These are phyloP conservation scores for Nemoura dubitans DNA, from an alignment of 2,888 invertebrate species.

Conservation along the genomic window DNA sequence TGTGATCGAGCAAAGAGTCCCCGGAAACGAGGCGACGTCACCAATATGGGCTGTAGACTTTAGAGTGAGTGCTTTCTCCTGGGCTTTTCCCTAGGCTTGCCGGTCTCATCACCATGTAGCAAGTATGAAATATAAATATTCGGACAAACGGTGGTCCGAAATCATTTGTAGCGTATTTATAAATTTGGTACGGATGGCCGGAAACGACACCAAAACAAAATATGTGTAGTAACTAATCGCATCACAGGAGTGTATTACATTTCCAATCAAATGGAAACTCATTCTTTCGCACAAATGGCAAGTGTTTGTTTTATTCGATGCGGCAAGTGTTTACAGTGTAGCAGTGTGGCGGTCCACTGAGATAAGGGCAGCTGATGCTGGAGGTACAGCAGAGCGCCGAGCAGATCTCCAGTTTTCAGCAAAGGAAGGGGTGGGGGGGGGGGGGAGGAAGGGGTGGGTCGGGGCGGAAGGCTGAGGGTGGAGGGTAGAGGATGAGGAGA, in stretches of 20 bases:
- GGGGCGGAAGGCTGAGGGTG: no score
- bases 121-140: background rate
- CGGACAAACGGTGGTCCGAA: background rate
- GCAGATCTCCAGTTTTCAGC: background rate
- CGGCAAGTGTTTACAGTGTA: background rate
- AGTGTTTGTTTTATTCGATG: background rate
- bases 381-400: background rate
- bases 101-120: background rate
- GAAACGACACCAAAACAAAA: background rate
- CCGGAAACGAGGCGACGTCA: background rate
- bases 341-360: background rate
- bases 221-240: background rate
- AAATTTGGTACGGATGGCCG: no score
- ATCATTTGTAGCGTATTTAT: background rate
- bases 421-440: background rate
- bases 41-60: slow-evolving; percentile 4
- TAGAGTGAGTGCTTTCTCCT: background rate
- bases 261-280: background rate
- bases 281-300: background rate
- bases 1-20: slow-evolving; percentile 25
- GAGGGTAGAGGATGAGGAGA: slow-evolving; percentile 27
- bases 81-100: background rate
- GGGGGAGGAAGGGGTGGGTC: no score
- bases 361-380: background rate
- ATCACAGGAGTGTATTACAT: background rate